Evolutionary conservation across 2,113 vertebrate species (phyloP), one percentile per base, ranked within the genome.

Genomic region (human (Homo sapiens)): DNA sequence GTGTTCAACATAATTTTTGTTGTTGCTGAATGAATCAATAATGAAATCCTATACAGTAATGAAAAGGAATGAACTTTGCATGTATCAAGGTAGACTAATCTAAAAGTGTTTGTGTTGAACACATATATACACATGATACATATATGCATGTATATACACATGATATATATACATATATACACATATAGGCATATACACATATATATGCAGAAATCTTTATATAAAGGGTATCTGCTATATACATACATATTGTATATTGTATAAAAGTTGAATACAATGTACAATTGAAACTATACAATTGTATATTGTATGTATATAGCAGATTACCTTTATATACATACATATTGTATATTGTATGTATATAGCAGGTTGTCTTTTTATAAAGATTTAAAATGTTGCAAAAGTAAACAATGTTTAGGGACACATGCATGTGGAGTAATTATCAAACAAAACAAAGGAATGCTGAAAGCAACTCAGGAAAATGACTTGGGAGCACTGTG

Each of bases 351-450:
- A 64, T 64, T 64, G 27, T 64, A 64, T 64, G 12, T 32, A 64
- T 64, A 32, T 64, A 64, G 25, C 61, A 64, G 61, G 27, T 93
- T 85, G 40, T 17, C 2, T 68, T 93, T 83, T 81, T 6, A 38
- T 81, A 75, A 76, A 96, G 82, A 89, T 75, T 20, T 73, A 92
- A 95, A 75, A 38, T 40, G 45, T 87, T 90, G 32, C 70, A 66
- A 50, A 78, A 84, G 55, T 79, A 89, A 89, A 57, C 38, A 40
- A 2, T 22, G 25, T 75, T 61, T 50, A 66, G 55, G 45, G 22
- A 59, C 55, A 70, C 10, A 55, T 32, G n/a, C 22, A 30, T 64
- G 23, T 3, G 3, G 3, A 14, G 10, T 88, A 50, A 12, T 11
- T 18, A 57, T 35, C 78, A 59, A 32, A 38, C 8, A 43, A 89